Evolutionary conservation across 2,113 vertebrate species (phyloP).

Genomic region (Bungarus multicinctus): DNA sequence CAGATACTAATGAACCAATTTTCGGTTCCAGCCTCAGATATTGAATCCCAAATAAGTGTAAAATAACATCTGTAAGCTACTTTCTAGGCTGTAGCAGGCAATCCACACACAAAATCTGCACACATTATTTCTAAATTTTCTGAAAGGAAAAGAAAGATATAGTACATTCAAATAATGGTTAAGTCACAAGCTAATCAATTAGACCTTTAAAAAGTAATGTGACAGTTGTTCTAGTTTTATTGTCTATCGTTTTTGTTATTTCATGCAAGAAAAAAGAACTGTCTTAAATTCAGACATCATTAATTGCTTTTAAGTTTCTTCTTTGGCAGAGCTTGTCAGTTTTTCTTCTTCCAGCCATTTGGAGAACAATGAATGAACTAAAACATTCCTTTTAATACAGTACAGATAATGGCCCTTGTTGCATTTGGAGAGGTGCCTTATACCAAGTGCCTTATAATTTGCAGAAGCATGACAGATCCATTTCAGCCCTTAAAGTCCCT

Average conservation of each 20-base stretch:
- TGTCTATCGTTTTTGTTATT: not conserved
- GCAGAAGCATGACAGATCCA: not conserved
- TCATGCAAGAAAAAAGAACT: not conserved
- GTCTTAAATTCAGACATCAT: not conserved
- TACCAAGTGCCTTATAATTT: not conserved
- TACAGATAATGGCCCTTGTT: not conserved
- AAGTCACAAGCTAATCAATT: not conserved
- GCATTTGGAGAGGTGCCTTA: not conserved
- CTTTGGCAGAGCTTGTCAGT: not conserved
- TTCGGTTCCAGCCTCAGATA: not conserved
- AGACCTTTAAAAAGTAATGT: not conserved
- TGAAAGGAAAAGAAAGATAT: not conserved
- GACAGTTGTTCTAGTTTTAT: not conserved
- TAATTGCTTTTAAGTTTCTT: not conserved
- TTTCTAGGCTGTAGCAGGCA: not conserved
- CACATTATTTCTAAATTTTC: not conserved
- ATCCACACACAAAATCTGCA: not conserved
- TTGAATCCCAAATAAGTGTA: not conserved
- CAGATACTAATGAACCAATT: not conserved
- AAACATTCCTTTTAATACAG: not conserved
- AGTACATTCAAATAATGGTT: not conserved
- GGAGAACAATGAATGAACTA: not conserved
- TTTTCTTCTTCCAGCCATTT: not conserved
- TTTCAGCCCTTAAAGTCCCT: not conserved
- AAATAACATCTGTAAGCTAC: not conserved